Evolutionary conservation across 2,888 invertebrate genomes (phyloP), one percentile per base, ranked within the genome.

Genomic region (Conops quadrifasciatus): DNA sequence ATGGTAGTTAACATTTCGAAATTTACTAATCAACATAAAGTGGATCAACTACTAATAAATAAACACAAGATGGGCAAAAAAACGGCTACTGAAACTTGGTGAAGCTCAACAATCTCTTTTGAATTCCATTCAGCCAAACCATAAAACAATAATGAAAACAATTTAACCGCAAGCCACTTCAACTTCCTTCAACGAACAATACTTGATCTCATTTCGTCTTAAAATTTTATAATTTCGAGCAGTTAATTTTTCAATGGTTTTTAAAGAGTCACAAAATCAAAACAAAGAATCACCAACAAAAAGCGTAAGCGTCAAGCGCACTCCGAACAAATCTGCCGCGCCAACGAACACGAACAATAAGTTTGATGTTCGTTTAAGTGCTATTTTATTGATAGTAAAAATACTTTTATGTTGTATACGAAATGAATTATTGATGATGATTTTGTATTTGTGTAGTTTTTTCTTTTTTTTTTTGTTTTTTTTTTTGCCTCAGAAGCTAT

Each of bases 361-460:
- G 62, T 71, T 81, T 79, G 82, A 81, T 80, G 80, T 77, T 80
- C 79, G 80, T 84, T 83, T 84, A 80, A 83, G 81, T 80, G 80
- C 76, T 72, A 80, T 78, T 83, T 83, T 83, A 84, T 84, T 81
- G 81, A 79, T 80, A 83, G 80, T 82, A 78, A 82, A 84, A 81
- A 79, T 76, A 71, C 67, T 74, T 76, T 78, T 78, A 64, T 58
- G 63, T 24, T 56, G 53, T 69, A 64, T 64, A 68, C 69, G 56
- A 71, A 70, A 75, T 73, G 70, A 74, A 75, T 75, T 74, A 72
- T 72, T 71, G 30, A 72, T 73, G 60, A 62, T 58, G 59, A 53
- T 63, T n/a, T 24, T 47, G 16, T 58, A 21, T 43, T 64, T 30
- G 16, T 53, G 2, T 28, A n/a, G 19, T 36, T 60, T 11, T 13